phyloP scores from a whole-genome alignment of 2,797 vertebrate genomes.

The Synanceia verrucosa region DNA sequence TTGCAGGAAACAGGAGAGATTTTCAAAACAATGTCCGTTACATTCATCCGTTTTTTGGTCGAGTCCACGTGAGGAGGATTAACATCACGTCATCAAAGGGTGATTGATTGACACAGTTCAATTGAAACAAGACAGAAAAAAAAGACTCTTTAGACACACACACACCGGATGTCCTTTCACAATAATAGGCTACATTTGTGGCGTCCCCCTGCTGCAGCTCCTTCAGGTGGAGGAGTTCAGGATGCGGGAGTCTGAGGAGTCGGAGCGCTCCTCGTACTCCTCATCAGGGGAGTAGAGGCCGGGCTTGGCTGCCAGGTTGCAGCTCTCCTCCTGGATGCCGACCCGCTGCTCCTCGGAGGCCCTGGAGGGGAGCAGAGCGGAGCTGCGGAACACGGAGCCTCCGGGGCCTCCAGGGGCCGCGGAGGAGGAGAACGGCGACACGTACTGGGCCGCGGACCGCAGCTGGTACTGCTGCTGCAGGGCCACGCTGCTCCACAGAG shows the following conservation, averaged over 20 bases:
- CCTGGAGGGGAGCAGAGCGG: constrained; percentile 87
- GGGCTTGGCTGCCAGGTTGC: constrained; percentile 89
- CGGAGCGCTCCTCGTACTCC: constrained; percentile 95
- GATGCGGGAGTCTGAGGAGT: constrained; percentile 95
- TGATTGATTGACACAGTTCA: constrained; percentile 37
- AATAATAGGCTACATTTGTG: constrained; percentile 50
- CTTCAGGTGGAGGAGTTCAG: constrained; percentile 89
- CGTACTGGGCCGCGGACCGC: constrained; percentile 89
- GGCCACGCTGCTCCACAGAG: constrained; percentile 97
- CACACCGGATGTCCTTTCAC: constrained; percentile 18
- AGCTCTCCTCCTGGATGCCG: constrained; percentile 88
- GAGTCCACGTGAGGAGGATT: constrained; percentile 30
- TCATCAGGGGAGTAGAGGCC: constrained; percentile 92
- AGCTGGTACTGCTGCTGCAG: constrained; percentile 98
- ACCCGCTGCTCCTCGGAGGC: constrained; percentile 89
- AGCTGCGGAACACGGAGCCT: constrained; percentile 87
- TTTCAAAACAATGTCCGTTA: constrained; percentile 80
- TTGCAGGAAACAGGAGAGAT: constrained; percentile 61
- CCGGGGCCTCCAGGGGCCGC: constrained; percentile 75
- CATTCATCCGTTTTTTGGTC: constrained; percentile 57
- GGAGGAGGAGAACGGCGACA: constrained; percentile 90
- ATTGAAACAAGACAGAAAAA: constrained; percentile 11
- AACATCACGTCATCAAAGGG: constrained; percentile 18
- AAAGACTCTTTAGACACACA: neutral
- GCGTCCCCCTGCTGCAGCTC: constrained; percentile 23